phyloP scores from a whole-genome alignment of 92 coral and sea anemone species.

The Phenganax subtilis region DNA sequence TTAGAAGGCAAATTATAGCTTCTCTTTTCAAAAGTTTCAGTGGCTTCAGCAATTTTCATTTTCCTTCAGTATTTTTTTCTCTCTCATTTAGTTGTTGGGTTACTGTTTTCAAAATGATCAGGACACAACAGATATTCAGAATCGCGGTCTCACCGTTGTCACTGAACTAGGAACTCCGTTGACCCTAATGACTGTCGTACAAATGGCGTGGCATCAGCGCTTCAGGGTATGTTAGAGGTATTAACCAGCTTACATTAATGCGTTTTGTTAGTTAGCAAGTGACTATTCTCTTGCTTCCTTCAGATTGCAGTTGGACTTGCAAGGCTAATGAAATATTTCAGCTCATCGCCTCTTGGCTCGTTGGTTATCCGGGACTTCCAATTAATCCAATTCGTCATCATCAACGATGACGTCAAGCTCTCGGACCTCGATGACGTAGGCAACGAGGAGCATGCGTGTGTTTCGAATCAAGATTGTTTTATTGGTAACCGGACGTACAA shows the following conservation, averaged over 20 bases:
- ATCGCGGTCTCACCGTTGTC: slow-evolving; percentile 82
- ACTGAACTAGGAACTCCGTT: slow-evolving; percentile 78
- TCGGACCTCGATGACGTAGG: slow-evolving; percentile 90
- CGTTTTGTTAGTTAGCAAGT: too few relatives aligned
- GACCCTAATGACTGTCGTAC: slow-evolving; percentile 64
- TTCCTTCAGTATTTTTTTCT: neutral
- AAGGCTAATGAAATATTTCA: slow-evolving; percentile 59
- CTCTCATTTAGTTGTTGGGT: slow-evolving; percentile 61
- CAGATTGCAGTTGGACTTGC: slow-evolving; percentile 84
- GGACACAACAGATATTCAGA: slow-evolving; percentile 61
- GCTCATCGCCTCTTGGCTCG: slow-evolving; percentile 77
- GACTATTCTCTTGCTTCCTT: slow-evolving; percentile 2
- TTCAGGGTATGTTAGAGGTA: slow-evolving; percentile 61
- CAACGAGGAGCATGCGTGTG: slow-evolving; percentile 72
- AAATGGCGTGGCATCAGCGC: slow-evolving; percentile 90
- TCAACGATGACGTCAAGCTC: slow-evolving; percentile 75
- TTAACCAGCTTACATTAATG: neutral
- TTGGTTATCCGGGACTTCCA: slow-evolving; percentile 84
- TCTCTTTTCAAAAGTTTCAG: too few relatives aligned
- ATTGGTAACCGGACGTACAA: slow-evolving; percentile 57
- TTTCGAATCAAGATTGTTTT: slow-evolving; percentile 54
- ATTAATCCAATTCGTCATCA: slow-evolving; percentile 75
- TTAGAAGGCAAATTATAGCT: too few relatives aligned
- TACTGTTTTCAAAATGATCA: slow-evolving; percentile 95
- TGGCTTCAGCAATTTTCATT: too few relatives aligned